A percentile compares a stretch with the other conserved stretches of the same genome.
These are phyloP conservation scores for Aplysia californica DNA, from an alignment of 1,140 invertebrate genomes.

Conservation along the genomic window DNA sequence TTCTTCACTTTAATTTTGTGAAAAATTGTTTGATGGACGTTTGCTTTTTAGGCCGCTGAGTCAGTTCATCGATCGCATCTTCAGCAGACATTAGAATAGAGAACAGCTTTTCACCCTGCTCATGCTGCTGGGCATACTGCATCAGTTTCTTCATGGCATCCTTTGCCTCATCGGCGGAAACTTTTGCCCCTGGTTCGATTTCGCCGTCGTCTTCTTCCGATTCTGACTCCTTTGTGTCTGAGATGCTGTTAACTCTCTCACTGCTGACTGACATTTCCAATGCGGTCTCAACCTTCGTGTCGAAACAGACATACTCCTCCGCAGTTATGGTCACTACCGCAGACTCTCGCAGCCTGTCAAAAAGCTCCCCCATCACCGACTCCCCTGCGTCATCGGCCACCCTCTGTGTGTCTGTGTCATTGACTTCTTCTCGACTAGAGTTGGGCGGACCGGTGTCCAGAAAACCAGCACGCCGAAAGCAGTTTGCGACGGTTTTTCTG, in stretches of 20 bases:
- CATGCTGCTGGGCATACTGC: neutral
- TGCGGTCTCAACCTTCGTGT: neutral
- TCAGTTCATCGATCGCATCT: neutral
- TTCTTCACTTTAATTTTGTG: no score
- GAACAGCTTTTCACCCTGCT: neutral
- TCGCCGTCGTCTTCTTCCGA: neutral
- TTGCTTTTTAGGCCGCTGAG: neutral
- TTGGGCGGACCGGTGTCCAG: no score
- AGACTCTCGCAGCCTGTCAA: neutral
- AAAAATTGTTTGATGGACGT: neutral
- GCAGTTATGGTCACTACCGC: neutral
- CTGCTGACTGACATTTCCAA: neutral
- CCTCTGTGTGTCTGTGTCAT: neutral
- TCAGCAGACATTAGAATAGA: neutral
- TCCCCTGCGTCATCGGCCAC: neutral
- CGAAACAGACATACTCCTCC: neutral
- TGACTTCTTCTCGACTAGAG: neutral
- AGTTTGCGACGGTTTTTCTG: neutral
- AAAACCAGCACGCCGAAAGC: slow-evolving; percentile 5
- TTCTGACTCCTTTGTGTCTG: neutral
- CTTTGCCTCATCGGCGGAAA: neutral
- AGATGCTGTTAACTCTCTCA: neutral
- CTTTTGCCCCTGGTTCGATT: neutral
- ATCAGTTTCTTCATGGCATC: neutral
- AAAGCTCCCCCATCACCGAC: neutral